Base-by-base conservation (phyloP, 2,888 invertebrate genomes). In the Hemithea aestivaria region DNA sequence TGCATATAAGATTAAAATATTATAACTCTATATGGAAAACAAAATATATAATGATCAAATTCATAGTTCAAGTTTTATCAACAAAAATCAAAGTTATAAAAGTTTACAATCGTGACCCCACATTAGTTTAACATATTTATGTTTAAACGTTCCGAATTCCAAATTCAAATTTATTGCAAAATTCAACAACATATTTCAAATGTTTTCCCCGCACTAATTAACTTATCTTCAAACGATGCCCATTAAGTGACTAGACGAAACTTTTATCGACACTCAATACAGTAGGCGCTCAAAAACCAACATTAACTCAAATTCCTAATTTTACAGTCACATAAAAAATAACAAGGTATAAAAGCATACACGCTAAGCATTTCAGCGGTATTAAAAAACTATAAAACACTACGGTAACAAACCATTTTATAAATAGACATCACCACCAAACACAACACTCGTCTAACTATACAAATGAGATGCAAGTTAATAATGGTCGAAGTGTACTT, bases 341-440 rank as follows among this genome's bases (percentile, higher is more conserved):
- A 45, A 49, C 36, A 44, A 45, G 37, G 28, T 28, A 31, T 27
- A 31, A 42, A 45, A 48, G 35, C 32, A 46, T 24, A 48, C 37
- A 44, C 33, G 36, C 40, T 43, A 29, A 33, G 27, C 24, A 48
- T 45, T 50, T 36, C 40, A 40, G 47, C 31, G 27, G 37, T 48
- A 50, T 48, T 50, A 48, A 44, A 48, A 48, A 53, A 45, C 40
- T 32, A 53, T 53, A 50, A 44, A 50, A 20, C n/a, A n/a, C n/a
- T n/a, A n/a, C n/a, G n/a, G n/a, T n/a, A n/a, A n/a, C n/a, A n/a
- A n/a, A n/a, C n/a, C n/a, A n/a, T 26, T 22, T 39, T 24, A 2
- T 8, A 25, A 16, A 16, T 16, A 16, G 16, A 5, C 16, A 16
- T n/a, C n/a, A n/a, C n/a, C n/a, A n/a, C n/a, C n/a, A n/a, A n/a